phyloP scores from a whole-genome alignment of 1,140 invertebrate species.

The Campoletis sonorensis region DNA sequence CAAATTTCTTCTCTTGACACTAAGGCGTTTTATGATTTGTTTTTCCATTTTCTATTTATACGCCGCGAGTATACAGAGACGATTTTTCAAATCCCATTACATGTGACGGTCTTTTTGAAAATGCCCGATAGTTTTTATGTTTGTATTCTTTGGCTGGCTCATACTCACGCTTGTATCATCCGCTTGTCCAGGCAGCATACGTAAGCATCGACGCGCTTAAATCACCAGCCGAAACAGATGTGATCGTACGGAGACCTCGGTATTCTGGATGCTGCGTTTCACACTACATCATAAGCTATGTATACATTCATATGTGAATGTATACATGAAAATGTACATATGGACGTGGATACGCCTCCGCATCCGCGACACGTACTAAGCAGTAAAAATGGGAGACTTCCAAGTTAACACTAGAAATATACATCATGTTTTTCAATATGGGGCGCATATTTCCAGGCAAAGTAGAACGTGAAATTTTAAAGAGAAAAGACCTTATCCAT shows the following conservation, averaged over 20 bases:
- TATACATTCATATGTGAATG: background rate
- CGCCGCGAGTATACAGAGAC: background rate
- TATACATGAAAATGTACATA: background rate
- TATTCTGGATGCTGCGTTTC: background rate
- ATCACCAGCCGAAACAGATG: slow-evolving; percentile 43
- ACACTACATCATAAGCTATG: background rate
- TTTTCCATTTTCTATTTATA: slow-evolving; percentile 10
- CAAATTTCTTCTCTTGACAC: background rate
- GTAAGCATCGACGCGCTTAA: background rate
- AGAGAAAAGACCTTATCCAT: no score
- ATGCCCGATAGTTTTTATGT: background rate
- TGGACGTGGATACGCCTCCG: no score
- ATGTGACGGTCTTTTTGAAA: background rate
- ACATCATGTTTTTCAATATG: no score
- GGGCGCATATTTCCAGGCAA: no score
- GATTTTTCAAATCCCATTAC: background rate
- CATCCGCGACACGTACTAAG: no score
- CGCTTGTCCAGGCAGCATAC: background rate
- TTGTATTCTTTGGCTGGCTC: background rate
- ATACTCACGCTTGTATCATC: background rate
- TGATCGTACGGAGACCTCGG: slow-evolving; percentile 15
- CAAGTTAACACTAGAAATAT: no score
- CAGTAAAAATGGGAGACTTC: no score
- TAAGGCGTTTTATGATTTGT: background rate
- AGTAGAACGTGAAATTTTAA: no score